Conservation (phyloP, 2,888 invertebrate species). For the Scaeva pyrastri region DNA sequence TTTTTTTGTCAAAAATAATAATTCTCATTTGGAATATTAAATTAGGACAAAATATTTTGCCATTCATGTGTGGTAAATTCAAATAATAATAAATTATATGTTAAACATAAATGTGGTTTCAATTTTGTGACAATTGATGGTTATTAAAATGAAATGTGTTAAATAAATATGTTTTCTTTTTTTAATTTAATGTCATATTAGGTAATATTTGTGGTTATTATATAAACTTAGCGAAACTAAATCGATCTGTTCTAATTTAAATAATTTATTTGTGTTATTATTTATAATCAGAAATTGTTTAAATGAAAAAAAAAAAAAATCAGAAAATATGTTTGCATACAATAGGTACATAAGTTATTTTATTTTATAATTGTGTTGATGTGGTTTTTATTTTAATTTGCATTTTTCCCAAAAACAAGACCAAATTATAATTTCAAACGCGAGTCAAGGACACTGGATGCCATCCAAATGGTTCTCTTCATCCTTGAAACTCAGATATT, state of each 20-base stretch:
- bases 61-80: not conserved
- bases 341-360: no score
- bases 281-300: no score
- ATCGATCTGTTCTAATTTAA: not conserved
- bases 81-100: not conserved
- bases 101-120: slow-evolving; percentile 20
- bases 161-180: not conserved
- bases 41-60: slow-evolving; percentile 5
- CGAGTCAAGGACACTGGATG: no score
- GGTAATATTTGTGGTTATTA: not conserved
- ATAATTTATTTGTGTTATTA: not conserved
- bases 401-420: no score
- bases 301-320: no score
- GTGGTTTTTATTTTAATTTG: no score
- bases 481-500: no score
- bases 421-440: no score
- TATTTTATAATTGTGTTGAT: no score
- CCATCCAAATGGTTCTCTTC: no score
- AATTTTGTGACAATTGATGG: slow-evolving; percentile 11
- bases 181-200: not conserved
- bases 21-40: not conserved
- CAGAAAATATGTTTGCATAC: no score
- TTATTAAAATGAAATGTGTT: not conserved
- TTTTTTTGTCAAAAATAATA: not conserved
- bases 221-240: not conserved